Conservation (phyloP, 2,888 invertebrate genomes). For the Drosophila eohydei region DNA sequence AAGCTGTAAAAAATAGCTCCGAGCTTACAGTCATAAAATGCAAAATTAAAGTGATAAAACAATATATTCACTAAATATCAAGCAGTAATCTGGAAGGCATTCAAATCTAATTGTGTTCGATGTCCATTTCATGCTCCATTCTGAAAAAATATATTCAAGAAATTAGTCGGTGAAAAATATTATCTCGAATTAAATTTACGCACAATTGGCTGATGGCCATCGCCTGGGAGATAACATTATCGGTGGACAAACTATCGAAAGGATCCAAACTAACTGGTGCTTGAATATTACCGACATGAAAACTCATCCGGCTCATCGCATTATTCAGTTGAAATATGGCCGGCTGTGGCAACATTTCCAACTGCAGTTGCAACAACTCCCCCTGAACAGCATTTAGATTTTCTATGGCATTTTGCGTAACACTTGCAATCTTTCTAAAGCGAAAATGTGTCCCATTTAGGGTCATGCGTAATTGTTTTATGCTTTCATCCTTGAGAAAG, state of each 20-base stretch:
- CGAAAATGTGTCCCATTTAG: slow-evolving; percentile 41
- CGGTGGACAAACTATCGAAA: slow-evolving; percentile 41
- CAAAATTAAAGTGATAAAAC: background rate
- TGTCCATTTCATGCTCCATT: slow-evolving; percentile 45
- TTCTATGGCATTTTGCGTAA: background rate
- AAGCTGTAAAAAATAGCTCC: slow-evolving; percentile 1
- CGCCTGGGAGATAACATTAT: slow-evolving; percentile 39
- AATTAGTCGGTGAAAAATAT: background rate
- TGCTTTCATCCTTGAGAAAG: background rate
- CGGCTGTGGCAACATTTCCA: slow-evolving; percentile 36
- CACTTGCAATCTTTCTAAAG: slow-evolving; percentile 26
- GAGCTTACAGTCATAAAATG: background rate
- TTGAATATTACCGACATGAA: background rate
- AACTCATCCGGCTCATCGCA: slow-evolving; percentile 37
- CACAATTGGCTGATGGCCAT: slow-evolving; percentile 36
- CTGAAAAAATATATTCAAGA: slow-evolving; percentile 35
- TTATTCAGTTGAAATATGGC: slow-evolving; percentile 27
- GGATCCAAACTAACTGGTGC: background rate
- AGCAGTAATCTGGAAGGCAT: background rate
- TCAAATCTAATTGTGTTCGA: slow-evolving; percentile 18
- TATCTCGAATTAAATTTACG: slow-evolving; percentile 12
- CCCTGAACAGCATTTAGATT: slow-evolving; percentile 24
- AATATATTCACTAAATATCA: slow-evolving; percentile 32
- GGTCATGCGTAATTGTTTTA: slow-evolving; percentile 25
- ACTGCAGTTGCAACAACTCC: slow-evolving; percentile 35